phyloP scores from a whole-genome alignment of 2,113 vertebrate genomes.

The Ciconia boyciana region DNA sequence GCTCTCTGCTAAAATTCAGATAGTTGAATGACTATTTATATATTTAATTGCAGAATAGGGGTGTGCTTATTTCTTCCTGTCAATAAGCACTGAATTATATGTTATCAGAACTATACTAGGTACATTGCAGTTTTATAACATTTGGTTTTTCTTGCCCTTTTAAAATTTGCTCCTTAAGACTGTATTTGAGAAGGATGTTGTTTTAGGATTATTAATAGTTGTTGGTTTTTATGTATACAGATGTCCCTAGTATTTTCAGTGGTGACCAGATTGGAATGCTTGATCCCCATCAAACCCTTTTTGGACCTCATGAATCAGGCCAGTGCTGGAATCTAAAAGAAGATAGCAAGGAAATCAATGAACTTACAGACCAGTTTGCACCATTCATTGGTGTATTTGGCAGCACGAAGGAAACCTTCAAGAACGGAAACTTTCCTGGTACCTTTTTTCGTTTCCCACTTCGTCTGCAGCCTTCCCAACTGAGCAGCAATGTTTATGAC shows the following conservation, averaged over 20 bases:
- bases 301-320: slow-evolving; percentile 93
- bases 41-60: not conserved
- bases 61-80: not conserved
- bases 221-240: slow-evolving; percentile 68
- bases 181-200: not conserved
- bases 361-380: slow-evolving; percentile 90
- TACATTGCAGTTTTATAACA: not conserved
- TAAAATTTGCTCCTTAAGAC: not conserved
- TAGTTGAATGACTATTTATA: not conserved
- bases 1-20: not conserved
- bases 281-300: slow-evolving; percentile 95
- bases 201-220: not conserved
- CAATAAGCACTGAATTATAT: not conserved
- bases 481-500: slow-evolving; percentile 92
- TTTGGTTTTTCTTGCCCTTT: not conserved
- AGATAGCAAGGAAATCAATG: slow-evolving; percentile 90
- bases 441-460: slow-evolving; percentile 97
- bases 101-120: not conserved
- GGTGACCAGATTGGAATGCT: slow-evolving; percentile 97
- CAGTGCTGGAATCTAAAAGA: slow-evolving; percentile 96
- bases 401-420: slow-evolving; percentile 87
- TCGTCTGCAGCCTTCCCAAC: slow-evolving; percentile 88
- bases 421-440: slow-evolving; percentile 87
- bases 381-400: slow-evolving; percentile 91
- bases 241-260: slow-evolving; percentile 98